Conservation (phyloP, 2,797 vertebrate genomes). For the Chiloscyllium punctatum region DNA sequence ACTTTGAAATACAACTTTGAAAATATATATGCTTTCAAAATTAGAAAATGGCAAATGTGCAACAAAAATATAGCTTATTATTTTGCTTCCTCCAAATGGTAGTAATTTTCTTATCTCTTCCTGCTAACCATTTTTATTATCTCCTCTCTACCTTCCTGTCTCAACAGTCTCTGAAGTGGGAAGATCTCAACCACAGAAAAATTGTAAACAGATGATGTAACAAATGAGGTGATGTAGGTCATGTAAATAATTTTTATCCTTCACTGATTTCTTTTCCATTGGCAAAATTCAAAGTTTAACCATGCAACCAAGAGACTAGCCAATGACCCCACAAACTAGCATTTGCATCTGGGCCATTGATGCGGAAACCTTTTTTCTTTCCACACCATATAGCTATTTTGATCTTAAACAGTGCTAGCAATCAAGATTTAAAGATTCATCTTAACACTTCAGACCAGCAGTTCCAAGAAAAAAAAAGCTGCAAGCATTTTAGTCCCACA, state of each 20-base stretch:
- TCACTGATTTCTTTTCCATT: not conserved
- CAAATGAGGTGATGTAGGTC: not conserved
- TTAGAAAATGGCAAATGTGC: not conserved
- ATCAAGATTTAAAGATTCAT: not conserved
- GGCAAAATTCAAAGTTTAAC: not conserved
- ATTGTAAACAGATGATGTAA: not conserved
- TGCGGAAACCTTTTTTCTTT: conserved; percentile 45
- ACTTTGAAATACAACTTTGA: not conserved
- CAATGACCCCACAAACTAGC: conserved; percentile 41
- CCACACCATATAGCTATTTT: conserved; percentile 10
- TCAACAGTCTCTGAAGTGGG: not conserved
- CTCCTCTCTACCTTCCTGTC: not conserved
- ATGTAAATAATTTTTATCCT: not conserved
- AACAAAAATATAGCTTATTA: not conserved
- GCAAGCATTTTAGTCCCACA: not conserved
- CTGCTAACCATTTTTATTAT: not conserved
- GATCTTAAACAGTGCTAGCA: not conserved
- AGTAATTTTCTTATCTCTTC: not conserved
- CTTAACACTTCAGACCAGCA: not conserved
- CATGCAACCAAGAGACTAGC: conserved; percentile 42
- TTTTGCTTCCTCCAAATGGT: conserved; percentile 1
- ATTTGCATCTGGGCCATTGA: conserved; percentile 43
- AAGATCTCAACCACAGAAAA: not conserved
- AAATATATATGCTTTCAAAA: not conserved
- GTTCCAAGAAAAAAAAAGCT: not conserved